Evolutionary conservation across 2,113 vertebrate species (phyloP), one percentile per base, ranked within the genome.

Genomic region (Epinephelus cyanopodus): DNA sequence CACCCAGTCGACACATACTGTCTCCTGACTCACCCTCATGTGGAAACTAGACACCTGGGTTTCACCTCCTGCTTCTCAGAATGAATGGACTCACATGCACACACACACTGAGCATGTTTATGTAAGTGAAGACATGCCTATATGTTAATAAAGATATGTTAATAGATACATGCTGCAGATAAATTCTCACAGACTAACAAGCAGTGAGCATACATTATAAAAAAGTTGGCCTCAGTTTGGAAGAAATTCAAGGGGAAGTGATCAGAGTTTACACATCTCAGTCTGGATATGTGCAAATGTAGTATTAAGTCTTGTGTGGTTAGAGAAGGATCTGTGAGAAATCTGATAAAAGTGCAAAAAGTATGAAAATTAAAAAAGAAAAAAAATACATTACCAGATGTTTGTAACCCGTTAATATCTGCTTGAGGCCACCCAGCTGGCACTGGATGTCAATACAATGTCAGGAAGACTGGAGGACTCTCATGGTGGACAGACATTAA

Each of bases 1-100:
- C 93, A 90, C 79, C 86, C 47, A 66, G 68, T 77, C 57, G 87
- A 86, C 67, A 94, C 78, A 94, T 90, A 87, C 81, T 72, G 66
- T 74, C 76, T 86, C 61, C 86, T 85, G 88, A 89, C 92, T 90
- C 91, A 86, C 79, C 68, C 54, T 79, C 70, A 57, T 37, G 71
- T 86, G 82, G 87, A 91, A 90, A 85, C 72, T 75, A 87, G 52
- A 89, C 90, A 88, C 81, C 69, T 67, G 74, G 61, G 56, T 89
- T 79, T 86, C 82, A 86, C 66, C 74, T 88, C 86, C 60, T 61
- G 68, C 15, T 27, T 60, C 61, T 81, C 72, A 79, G 58, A 81
- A 79, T 73, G 70, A 87, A 83, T 62, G 83, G 58, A 83, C 39
- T 69, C 56, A n/a, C 58, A 60, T 39, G 58, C 39, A 71, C 77